Percentiles rank a stretch among this genome's conserved stretches.
phyloP scores from a whole-genome alignment of 1,140 invertebrate genomes.

The Homalodisca vitripennis region DNA sequence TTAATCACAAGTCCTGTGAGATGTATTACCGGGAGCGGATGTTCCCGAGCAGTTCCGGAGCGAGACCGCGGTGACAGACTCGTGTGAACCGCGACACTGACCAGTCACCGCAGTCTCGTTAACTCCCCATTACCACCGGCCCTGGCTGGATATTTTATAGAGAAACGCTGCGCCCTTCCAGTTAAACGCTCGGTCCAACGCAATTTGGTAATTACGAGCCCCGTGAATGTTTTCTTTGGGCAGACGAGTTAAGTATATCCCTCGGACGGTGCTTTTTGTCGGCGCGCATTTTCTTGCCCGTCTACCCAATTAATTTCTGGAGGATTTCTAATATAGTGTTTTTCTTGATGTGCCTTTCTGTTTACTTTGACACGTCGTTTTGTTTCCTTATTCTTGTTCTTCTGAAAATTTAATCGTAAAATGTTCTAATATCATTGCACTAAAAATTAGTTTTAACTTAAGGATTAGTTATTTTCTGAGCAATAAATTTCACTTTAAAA shows the following conservation, averaged over 20 bases:
- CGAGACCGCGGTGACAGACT: constrained; percentile 11
- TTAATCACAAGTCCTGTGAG: constrained; percentile 12
- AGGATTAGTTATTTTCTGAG: too few species aligned
- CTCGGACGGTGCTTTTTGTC: constrained; percentile 19
- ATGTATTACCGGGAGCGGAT: constrained; percentile 4
- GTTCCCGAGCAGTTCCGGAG: neutral
- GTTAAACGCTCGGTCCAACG: constrained; percentile 18
- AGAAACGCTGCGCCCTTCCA: constrained; percentile 14
- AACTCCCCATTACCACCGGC: constrained; percentile 8
- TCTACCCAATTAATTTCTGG: constrained; percentile 19
- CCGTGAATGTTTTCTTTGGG: constrained; percentile 22
- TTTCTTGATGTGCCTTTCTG: constrained; percentile 7
- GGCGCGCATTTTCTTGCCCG: constrained; percentile 18
- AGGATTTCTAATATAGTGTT: constrained; percentile 3
- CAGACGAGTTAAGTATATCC: constrained; percentile 21
- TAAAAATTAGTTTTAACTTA: too few species aligned
- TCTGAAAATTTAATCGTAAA: too few species aligned
- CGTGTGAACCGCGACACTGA: constrained; percentile 16
- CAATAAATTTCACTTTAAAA: too few species aligned
- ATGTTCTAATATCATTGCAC: too few species aligned
- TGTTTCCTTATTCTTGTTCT: too few species aligned
- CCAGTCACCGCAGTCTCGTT: constrained; percentile 14
- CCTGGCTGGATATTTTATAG: constrained; percentile 8
- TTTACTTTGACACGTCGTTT: constrained; percentile 13
- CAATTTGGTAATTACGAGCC: constrained; percentile 25